A percentile compares a stretch with the other conserved stretches of the same genome.
Conservation (phyloP, 2,797 vertebrate species). For the Discoglossus pictus region DNA sequence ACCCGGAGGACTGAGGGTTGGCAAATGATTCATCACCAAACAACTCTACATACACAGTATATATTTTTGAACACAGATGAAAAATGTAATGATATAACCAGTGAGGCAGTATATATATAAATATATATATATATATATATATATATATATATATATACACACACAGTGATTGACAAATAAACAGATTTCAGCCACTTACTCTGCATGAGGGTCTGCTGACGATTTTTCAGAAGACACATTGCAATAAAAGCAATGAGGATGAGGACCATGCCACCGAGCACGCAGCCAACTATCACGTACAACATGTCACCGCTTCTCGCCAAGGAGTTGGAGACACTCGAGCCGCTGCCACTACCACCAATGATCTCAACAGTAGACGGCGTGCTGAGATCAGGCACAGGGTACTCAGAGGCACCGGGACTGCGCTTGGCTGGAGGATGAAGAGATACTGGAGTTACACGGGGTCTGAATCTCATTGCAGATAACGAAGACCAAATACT, state of each 20-base stretch:
- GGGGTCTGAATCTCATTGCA: too few relatives aligned
- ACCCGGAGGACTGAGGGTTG: too few relatives aligned
- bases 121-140: too few relatives aligned
- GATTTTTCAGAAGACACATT: conserved; percentile 96
- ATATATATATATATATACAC: too few relatives aligned
- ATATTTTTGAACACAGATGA: too few relatives aligned
- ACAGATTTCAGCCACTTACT: conserved; percentile 75
- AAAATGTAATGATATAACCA: too few relatives aligned
- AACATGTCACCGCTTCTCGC: conserved; percentile 76
- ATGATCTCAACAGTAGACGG: conserved; percentile 71
- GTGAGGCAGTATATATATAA: too few relatives aligned
- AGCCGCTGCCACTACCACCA: conserved; percentile 60
- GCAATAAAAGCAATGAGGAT: conserved; percentile 91
- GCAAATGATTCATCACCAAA: too few relatives aligned
- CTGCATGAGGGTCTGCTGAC: conserved; percentile 85
- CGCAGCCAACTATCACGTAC: conserved; percentile 90
- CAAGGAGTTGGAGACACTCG: conserved; percentile 50
- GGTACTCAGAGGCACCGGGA: conserved; percentile 80
- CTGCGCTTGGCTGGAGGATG: conserved; percentile 66
- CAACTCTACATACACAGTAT: too few relatives aligned
- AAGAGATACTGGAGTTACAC: conserved; percentile 19
- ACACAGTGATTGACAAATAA: not conserved
- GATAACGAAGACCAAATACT: too few relatives aligned
- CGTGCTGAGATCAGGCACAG: conserved; percentile 77
- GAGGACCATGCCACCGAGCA: conserved; percentile 91